Conservation (phyloP, 2,113 vertebrate species). For the Mus spicilegus region DNA sequence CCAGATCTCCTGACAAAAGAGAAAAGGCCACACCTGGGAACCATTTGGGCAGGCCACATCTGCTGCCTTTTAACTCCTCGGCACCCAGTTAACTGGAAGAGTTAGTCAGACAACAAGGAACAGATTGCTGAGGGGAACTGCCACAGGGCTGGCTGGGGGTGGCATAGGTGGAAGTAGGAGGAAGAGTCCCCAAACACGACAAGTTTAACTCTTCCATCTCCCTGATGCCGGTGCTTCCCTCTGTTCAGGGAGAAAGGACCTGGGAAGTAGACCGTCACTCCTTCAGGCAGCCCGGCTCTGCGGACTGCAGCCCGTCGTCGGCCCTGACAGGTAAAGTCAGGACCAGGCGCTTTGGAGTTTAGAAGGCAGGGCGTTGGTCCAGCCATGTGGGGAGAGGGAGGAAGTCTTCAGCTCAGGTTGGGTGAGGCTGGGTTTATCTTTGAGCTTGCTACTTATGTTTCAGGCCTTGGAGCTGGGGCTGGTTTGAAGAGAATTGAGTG, state of each 20-base stretch:
- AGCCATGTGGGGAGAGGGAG: too few relatives aligned
- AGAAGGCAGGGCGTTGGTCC: neutral
- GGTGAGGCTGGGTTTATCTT: neutral
- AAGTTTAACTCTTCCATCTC: neutral
- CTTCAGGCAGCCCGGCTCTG: neutral
- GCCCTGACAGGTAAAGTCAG: constrained; percentile 49
- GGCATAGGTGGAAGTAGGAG: neutral
- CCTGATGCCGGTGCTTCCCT: neutral
- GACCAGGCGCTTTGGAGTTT: neutral
- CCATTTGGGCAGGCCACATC: neutral
- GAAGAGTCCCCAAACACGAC: neutral
- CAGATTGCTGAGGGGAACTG: neutral
- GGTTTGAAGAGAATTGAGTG: neutral
- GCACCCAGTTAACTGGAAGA: constrained; percentile 14
- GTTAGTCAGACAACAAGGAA: neutral
- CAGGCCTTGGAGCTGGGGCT: neutral
- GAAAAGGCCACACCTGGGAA: neutral
- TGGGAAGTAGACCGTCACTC: constrained; percentile 24
- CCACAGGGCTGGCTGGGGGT: neutral
- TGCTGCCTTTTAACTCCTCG: constrained; percentile 17
- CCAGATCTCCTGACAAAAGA: neutral
- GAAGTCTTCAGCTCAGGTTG: neutral
- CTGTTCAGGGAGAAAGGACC: constrained; percentile 56
- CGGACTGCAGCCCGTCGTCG: neutral
- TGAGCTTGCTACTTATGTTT: neutral